Conservation (phyloP, 2,113 vertebrate genomes). For the Oncorhynchus mykiss region DNA sequence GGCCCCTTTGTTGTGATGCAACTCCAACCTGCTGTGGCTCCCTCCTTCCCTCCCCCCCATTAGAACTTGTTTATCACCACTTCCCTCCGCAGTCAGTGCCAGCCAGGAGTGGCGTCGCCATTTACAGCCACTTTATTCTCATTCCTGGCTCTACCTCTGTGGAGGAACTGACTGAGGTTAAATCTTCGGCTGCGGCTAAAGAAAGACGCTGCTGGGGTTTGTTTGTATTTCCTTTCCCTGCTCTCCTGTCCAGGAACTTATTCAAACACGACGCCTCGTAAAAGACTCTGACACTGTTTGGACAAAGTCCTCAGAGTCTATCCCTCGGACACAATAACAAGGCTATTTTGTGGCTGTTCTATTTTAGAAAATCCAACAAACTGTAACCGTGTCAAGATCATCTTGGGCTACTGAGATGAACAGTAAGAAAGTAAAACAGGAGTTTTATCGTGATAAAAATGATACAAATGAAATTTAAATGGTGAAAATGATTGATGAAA, state of each 20-base stretch:
- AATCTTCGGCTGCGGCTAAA: slow-evolving; percentile 40
- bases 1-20: neutral
- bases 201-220: slow-evolving; percentile 33
- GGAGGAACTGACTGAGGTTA: slow-evolving; percentile 28
- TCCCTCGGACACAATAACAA: slow-evolving; percentile 9
- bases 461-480: no score
- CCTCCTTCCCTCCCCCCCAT: neutral
- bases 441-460: slow-evolving; percentile 3
- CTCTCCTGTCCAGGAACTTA: slow-evolving; percentile 40
- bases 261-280: slow-evolving; percentile 56
- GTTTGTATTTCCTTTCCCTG: slow-evolving; percentile 55
- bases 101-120: neutral
- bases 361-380: neutral
- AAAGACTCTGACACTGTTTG: slow-evolving; percentile 38
- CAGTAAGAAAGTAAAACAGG: slow-evolving; percentile 7
- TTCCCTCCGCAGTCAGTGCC: neutral
- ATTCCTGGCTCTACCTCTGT: neutral
- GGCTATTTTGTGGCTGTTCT: neutral
- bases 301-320: slow-evolving; percentile 27
- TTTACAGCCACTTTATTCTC: neutral
- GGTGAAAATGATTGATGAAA: slow-evolving; percentile 9
- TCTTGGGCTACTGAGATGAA: neutral
- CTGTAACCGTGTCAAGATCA: no score
- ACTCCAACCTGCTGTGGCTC: neutral
- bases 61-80: neutral